These are phyloP conservation scores for Toxotes lorentzi DNA, from an alignment of 2,797 vertebrate genomes.

Conservation along the genomic window DNA sequence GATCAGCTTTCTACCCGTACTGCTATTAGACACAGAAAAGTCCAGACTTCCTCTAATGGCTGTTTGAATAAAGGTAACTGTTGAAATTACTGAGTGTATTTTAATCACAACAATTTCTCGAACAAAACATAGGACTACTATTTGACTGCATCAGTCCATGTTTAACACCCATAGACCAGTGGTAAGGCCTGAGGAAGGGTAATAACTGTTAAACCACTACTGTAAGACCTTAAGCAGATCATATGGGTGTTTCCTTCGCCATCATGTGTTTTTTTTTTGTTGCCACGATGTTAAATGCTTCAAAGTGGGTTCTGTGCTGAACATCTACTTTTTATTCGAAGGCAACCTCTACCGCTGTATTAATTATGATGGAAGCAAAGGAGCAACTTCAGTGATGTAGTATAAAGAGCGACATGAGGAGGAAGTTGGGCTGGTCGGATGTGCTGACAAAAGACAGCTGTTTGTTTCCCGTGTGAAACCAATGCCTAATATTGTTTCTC, in stretches of 20 bases:
- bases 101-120: conserved; percentile 1
- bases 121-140: neutral
- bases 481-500: too few species aligned
- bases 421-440: too few species aligned
- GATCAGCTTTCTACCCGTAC: conserved; percentile 17
- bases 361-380: neutral
- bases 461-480: too few species aligned
- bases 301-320: neutral
- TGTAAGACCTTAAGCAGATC: neutral
- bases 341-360: neutral
- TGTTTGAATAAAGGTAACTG: conserved; percentile 21
- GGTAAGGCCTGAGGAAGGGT: neutral
- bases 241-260: neutral
- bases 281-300: neutral
- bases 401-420: too few species aligned
- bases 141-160: neutral
- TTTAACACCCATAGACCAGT: neutral
- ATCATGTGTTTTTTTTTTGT: neutral
- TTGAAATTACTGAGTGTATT: neutral
- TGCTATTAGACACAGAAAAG: conserved; percentile 11
- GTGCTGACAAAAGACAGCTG: too few species aligned
- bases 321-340: neutral
- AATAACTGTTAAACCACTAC: conserved; percentile 9
- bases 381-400: too few species aligned
- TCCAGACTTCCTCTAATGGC: conserved; percentile 9